Base-by-base conservation (phyloP, 2,797 vertebrate species). In the Knipowitschia caucasica region DNA sequence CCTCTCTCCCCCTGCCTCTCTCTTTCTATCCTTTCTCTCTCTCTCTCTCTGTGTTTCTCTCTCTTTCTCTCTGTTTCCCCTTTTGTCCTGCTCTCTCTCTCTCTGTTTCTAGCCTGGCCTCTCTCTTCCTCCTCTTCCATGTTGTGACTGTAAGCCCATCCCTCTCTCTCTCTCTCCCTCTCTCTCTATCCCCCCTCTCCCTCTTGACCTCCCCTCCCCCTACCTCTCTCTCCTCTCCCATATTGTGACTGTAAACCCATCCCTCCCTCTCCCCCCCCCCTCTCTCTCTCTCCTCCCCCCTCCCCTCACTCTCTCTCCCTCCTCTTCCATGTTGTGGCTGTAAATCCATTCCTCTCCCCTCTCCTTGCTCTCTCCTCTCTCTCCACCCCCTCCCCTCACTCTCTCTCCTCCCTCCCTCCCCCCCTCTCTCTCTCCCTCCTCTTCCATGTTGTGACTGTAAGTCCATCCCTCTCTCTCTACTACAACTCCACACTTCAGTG, bases 71-170 rank as follows among this genome's bases (percentile, higher is more conserved):
- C n/a, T n/a, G n/a, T n/a, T n/a, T n/a, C n/a, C n/a, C n/a, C n/a
- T n/a, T n/a, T n/a, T n/a, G n/a, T n/a, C n/a, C n/a, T n/a, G n/a
- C n/a, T n/a, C n/a, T n/a, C n/a, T n/a, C n/a, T n/a, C n/a, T n/a
- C n/a, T n/a, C n/a, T 82, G 89, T 86, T 60, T 53, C 43, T 46
- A 27, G 63, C 49, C 53, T 24, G 31, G 36, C 36, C 73, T 65
- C 64, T 78, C 64, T 64, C 54, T 73, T 63, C 74, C 69, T 76
- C 67, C 69, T 62, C 75, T 62, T 33, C 30, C 64, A 56, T 77
- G 77, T 77, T 78, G 77, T 72, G 80, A 76, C 76, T 77, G 30
- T 79, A 55, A 88, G 88, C 90, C 89, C 89, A 87, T 90, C 81
- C 71, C 81, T 83, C 69, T 82, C 82, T 43, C 40, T 23, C 40